A percentile compares a stretch with the other conserved stretches of the same genome.
phyloP scores from a whole-genome alignment of 2,113 vertebrate genomes.

The Gallinago paraguaiae region DNA sequence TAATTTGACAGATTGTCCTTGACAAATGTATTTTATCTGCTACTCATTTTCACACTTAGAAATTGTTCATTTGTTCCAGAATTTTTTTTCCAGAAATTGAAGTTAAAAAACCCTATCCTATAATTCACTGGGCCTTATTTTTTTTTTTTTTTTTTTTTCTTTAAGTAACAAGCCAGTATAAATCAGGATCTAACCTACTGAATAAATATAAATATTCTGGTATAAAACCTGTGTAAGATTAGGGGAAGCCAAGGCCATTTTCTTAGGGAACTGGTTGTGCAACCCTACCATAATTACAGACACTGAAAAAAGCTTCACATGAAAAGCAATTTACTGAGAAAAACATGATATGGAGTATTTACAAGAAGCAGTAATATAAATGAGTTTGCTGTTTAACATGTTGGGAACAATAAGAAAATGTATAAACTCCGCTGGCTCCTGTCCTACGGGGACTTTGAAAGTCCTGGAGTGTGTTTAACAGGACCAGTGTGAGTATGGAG shows the following conservation, averaged over 20 bases:
- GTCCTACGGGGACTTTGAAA: background rate
- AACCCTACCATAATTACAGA: background rate
- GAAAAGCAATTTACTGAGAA: background rate
- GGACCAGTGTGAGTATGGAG: background rate
- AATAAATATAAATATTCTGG: background rate
- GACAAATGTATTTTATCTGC: background rate
- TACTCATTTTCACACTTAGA: background rate
- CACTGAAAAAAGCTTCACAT: background rate
- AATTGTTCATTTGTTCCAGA: background rate
- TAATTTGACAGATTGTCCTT: background rate
- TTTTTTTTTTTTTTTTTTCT: background rate
- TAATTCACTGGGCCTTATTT: background rate
- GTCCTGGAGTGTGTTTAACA: background rate
- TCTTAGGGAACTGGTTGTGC: background rate
- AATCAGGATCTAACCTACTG: background rate
- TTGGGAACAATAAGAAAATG: background rate
- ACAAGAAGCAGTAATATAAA: background rate
- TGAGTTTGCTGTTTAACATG: background rate
- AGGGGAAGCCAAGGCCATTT: background rate
- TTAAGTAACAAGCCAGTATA: background rate
- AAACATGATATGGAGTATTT: background rate
- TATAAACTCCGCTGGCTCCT: background rate
- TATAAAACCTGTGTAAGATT: background rate
- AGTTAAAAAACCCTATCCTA: background rate
- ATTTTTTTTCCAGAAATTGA: background rate